Base-by-base conservation (phyloP, 2,888 invertebrate species). In the Liopterus haemorrhoidalis region DNA sequence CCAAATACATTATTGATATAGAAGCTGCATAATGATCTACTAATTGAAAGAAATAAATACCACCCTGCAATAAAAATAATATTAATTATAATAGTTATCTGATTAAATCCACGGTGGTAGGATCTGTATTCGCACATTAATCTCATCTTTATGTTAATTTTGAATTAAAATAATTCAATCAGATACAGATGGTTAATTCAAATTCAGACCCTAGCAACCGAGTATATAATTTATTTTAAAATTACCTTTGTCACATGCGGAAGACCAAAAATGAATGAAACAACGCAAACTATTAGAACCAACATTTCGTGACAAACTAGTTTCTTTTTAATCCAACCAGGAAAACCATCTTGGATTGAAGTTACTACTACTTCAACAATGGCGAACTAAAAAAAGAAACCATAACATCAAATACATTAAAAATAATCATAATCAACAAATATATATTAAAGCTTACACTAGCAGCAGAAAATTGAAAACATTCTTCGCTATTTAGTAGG, bases 1-100 rank as follows among this genome's bases (percentile, higher is more conserved):
- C 92, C 53, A 93, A 75, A 63, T 90, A 92, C 71, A 93, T 85
- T 40, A 93, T 86, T 42, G 92, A 88, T 57, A 92, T 82, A 31
- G 88, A 87, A 12, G 91, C 90, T n/a, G 92, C 89, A 64, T 91
- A 94, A 63, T 88, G 89, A 62, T 94, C 93, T 70, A 94, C 85
- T 49, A 94, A 66, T 72, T 92, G 91, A 65, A 94, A 91, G 64
- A 86, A 85, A 64, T 86, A 93, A 61, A 92, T 92, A 54, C 93
- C 94, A 56, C 91, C 89, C 82, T 85, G 62, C 25, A 68, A 65
- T 48, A 41, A 48, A 39, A 32, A 31, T 47, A 28, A 33, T 36
- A 24, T 27, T 16, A 14, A 36, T 43, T 20, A n/a, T 28, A 30
- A 30, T 14, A 20, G 12, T 8, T 14, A 9, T 11, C 11, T 8